phyloP scores from a whole-genome alignment of 2,888 invertebrate genomes.

The Meteorus cinctellus region DNA sequence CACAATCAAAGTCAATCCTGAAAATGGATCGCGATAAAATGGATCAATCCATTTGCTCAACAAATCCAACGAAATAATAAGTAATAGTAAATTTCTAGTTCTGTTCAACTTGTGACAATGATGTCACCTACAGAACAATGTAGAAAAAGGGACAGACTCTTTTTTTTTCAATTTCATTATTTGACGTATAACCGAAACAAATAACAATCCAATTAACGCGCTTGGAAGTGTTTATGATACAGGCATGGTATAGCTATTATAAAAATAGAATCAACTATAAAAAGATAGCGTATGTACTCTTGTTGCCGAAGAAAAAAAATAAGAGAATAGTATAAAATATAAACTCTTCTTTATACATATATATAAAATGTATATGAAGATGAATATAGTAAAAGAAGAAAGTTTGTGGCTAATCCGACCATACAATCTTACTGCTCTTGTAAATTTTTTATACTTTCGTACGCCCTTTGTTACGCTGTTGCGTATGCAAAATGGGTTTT shows the following conservation, averaged over 20 bases:
- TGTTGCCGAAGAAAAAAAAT: conserved; percentile 30
- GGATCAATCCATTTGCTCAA: conserved; percentile 29
- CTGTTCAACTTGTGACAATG: background rate
- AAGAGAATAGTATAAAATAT: conserved; percentile 6
- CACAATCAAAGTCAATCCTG: conserved; percentile 71
- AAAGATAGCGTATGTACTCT: background rate
- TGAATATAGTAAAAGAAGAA: conserved; percentile 13
- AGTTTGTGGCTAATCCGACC: conserved; percentile 26
- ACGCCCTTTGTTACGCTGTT: conserved; percentile 32
- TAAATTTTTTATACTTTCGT: conserved; percentile 43
- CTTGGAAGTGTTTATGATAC: background rate
- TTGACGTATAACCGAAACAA: background rate
- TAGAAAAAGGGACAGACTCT: background rate
- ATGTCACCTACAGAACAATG: background rate
- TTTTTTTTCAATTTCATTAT: background rate
- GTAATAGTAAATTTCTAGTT: conserved; percentile 27
- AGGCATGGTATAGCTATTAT: background rate
- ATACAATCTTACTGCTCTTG: conserved; percentile 33
- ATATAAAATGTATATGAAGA: background rate
- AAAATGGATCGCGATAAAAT: conserved; percentile 66
- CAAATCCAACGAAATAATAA: conserved; percentile 24
- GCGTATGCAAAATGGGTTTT: conserved; percentile 21
- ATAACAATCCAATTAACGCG: background rate
- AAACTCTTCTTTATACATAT: conserved; percentile 2
- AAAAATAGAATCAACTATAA: background rate